A percentile compares a stretch with the other conserved stretches of the same genome.
phyloP scores from a whole-genome alignment of 2,888 invertebrate genomes.

The Nomada ruficornis region DNA sequence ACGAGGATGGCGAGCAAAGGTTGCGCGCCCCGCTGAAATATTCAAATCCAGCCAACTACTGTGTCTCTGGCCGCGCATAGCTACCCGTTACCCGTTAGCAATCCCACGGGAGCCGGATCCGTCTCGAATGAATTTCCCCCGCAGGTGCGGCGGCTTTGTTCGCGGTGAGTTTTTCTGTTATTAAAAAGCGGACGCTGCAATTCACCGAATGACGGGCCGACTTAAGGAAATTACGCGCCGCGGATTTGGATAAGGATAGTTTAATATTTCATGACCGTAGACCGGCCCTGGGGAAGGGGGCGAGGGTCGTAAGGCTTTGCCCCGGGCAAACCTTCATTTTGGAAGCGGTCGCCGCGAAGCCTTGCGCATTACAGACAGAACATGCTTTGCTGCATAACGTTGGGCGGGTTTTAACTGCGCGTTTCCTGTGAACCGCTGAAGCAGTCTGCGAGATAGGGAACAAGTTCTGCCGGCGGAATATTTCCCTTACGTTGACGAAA shows the following conservation, averaged over 20 bases:
- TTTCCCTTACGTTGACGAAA: too few species aligned
- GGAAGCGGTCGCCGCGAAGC: conserved; percentile 16
- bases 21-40: conserved; percentile 55
- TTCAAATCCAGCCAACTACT: conserved; percentile 42
- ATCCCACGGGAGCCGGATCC: conserved; percentile 34
- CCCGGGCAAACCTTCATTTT: conserved; percentile 11
- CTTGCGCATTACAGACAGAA: background rate
- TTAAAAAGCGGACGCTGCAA: conserved; percentile 52
- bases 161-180: conserved; percentile 48
- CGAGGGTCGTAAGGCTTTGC: conserved; percentile 6
- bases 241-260: conserved; percentile 46
- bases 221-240: conserved; percentile 56
- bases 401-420: too few species aligned
- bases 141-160: conserved; percentile 36
- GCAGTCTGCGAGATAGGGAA: too few species aligned
- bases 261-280: conserved; percentile 40
- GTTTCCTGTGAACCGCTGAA: too few species aligned
- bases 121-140: conserved; percentile 34
- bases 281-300: background rate
- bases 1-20: conserved; percentile 47
- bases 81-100: conserved; percentile 24
- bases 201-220: conserved; percentile 31
- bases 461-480: too few species aligned
- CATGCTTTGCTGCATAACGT: too few species aligned
- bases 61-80: conserved; percentile 34